Evolutionary conservation across 2,797 vertebrate genomes (phyloP).

Genomic region (Coendou prehensilis): DNA sequence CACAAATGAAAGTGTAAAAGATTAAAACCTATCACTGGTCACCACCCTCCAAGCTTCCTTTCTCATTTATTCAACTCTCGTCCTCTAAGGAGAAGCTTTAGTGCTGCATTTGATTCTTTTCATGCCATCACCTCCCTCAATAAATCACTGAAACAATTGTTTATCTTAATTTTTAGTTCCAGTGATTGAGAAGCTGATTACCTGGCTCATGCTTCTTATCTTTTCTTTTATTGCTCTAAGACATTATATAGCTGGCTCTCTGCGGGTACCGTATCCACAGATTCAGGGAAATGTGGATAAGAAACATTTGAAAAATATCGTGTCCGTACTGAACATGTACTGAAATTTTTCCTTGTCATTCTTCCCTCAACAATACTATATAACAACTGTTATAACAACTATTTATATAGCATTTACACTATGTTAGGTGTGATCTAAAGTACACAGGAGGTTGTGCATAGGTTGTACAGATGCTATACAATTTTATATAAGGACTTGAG

Average conservation of each 20-base stretch:
- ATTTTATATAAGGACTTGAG: neutral
- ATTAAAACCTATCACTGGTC: neutral
- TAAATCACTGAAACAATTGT: neutral
- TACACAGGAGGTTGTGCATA: neutral
- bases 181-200: neutral
- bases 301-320: neutral
- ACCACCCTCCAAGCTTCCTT: neutral
- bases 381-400: neutral
- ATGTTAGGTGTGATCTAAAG: neutral
- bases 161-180: neutral
- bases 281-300: neutral
- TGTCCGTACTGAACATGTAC: neutral
- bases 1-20: conserved; percentile 27
- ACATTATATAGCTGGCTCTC: neutral
- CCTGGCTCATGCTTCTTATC: neutral
- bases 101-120: neutral
- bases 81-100: neutral
- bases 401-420: neutral
- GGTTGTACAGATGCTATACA: neutral
- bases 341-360: neutral
- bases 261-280: too few relatives aligned
- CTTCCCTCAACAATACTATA: neutral
- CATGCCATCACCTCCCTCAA: neutral
- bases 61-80: neutral
- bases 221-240: neutral